Evolutionary conservation across 2,113 vertebrate species (phyloP).

Genomic region (Gnathonemus echidnorhynchus): DNA sequence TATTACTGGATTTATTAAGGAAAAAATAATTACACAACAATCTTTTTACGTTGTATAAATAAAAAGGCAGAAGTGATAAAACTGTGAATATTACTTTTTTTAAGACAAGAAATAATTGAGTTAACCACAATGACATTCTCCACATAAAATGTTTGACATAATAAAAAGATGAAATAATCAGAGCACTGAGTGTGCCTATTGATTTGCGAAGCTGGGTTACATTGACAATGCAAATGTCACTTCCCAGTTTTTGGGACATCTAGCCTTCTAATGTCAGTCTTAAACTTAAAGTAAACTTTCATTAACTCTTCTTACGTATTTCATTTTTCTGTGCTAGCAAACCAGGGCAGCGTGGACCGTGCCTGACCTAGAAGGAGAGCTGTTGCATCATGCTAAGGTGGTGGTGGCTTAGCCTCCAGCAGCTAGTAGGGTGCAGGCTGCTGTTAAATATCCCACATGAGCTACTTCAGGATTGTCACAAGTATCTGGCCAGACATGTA

Average conservation of each 20-base stretch:
- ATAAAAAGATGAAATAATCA: background rate
- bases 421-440: background rate
- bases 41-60: background rate
- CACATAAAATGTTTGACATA: background rate
- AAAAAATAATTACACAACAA: background rate
- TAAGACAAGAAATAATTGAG: background rate
- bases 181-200: background rate
- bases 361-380: conserved; percentile 21
- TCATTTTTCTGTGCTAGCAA: background rate
- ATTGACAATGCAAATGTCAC: background rate
- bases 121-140: background rate
- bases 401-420: background rate
- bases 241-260: background rate
- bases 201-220: background rate
- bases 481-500: conserved; percentile 16
- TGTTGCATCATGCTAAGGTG: conserved; percentile 28
- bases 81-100: background rate
- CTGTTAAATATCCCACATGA: conserved; percentile 17
- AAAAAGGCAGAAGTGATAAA: background rate
- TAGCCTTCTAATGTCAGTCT: background rate
- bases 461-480: conserved; percentile 14
- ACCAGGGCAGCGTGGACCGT: background rate
- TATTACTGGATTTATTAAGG: background rate
- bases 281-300: conserved; percentile 8
- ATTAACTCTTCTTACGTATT: conserved; percentile 17